Conservation (phyloP, 2,113 vertebrate genomes). For the Rhodinocichla rosea region DNA sequence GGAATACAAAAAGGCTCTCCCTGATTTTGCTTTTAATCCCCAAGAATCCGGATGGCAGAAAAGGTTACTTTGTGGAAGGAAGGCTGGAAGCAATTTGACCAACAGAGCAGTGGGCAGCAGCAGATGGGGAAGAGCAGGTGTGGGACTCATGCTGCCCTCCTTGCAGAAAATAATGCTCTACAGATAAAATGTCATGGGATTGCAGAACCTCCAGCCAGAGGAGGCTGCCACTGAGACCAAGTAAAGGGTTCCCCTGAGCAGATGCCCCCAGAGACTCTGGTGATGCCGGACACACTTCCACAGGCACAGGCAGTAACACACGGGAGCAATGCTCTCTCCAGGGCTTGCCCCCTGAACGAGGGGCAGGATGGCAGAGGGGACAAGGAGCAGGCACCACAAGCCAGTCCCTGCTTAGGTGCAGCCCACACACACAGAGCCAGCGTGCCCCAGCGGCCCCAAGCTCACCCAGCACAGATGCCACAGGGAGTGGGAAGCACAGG, state of each 20-base stretch:
- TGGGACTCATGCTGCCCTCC: accelerated
- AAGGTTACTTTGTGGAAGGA: not conserved
- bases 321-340: accelerated
- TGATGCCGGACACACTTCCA: accelerated
- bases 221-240: not conserved
- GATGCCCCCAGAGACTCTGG: not conserved
- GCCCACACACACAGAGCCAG: not conserved
- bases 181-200: not conserved
- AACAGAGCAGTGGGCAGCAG: not conserved
- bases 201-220: not conserved
- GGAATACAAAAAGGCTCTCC: not conserved
- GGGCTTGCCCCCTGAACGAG: accelerated
- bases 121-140: not conserved
- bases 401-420: not conserved
- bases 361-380: not conserved
- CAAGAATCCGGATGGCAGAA: accelerated
- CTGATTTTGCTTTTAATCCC: not conserved
- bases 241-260: accelerated
- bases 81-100: not conserved
- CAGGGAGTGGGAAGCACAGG: not conserved
- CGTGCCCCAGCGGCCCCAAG: accelerated
- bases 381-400: not conserved
- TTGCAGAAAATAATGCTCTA: not conserved
- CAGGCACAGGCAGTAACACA: accelerated
- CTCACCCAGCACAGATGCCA: not conserved